A percentile compares a stretch with the other conserved stretches of the same genome.
These are phyloP conservation scores for Rhea pennata DNA, from an alignment of 2,113 vertebrate species.

Conservation along the genomic window DNA sequence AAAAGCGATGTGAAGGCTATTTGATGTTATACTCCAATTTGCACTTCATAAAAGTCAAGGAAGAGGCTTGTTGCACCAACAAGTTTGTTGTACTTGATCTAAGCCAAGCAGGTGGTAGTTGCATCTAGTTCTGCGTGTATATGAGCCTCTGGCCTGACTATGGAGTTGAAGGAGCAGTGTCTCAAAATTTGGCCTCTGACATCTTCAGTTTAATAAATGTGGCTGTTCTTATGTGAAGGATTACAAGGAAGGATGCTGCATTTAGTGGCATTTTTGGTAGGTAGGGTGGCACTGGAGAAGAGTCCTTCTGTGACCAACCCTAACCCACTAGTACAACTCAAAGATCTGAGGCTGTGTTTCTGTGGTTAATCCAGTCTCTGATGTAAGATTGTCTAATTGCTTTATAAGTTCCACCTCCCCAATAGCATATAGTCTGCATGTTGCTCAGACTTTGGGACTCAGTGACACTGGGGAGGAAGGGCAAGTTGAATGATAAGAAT, in stretches of 20 bases:
- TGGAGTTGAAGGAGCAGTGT: accelerated
- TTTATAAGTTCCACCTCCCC: neutral
- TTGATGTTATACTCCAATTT: neutral
- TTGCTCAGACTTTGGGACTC: neutral
- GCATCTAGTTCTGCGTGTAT: neutral
- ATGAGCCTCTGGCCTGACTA: neutral
- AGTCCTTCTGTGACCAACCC: neutral
- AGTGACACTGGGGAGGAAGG: neutral
- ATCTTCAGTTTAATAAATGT: neutral
- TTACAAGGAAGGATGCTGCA: neutral
- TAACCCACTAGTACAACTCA: neutral
- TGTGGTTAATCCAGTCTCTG: neutral
- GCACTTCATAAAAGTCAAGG: neutral
- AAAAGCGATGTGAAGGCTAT: neutral
- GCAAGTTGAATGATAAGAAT: neutral
- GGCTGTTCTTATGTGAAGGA: neutral
- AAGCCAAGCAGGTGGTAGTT: neutral
- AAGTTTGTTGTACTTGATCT: neutral
- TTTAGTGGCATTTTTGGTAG: neutral
- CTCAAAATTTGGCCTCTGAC: neutral
- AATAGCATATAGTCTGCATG: neutral
- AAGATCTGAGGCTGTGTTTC: neutral
- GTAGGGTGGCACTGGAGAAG: neutral
- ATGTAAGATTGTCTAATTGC: neutral
- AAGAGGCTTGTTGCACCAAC: slow-evolving; percentile 26